These are phyloP conservation scores for Hymenopus coronatus DNA, from an alignment of 2,888 invertebrate genomes.

Conservation along the genomic window DNA sequence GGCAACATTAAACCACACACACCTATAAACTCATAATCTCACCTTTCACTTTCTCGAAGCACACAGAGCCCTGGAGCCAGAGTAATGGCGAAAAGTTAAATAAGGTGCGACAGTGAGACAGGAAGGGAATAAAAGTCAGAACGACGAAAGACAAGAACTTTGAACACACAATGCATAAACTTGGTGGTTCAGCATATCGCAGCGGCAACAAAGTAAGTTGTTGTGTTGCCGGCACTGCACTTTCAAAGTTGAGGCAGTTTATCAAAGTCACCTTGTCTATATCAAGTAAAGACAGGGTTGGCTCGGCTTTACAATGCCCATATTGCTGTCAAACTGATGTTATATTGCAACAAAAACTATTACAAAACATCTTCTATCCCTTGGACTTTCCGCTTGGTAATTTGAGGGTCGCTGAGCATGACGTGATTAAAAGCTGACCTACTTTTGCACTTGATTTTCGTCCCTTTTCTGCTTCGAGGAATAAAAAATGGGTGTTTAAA, in stretches of 20 bases:
- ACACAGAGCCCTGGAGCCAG: not conserved
- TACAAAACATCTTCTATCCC: not conserved
- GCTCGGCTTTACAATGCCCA: not conserved
- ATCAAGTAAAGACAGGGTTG: not conserved
- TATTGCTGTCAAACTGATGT: not conserved
- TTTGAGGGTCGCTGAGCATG: not conserved
- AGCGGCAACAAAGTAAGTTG: not conserved
- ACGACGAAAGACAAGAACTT: not conserved
- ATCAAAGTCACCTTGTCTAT: not conserved
- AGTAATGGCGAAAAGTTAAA: not conserved
- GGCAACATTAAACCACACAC: not conserved
- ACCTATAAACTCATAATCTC: not conserved
- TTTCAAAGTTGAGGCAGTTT: not conserved
- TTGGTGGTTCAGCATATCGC: not conserved
- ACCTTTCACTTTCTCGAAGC: not conserved
- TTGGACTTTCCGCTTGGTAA: not conserved
- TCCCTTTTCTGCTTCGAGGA: too few species aligned
- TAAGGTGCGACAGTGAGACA: not conserved
- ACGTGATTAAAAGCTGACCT: too few species aligned
- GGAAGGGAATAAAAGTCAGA: not conserved
- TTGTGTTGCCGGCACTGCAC: not conserved
- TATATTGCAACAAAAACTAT: not conserved
- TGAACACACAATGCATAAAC: not conserved
- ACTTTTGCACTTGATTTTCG: too few species aligned
- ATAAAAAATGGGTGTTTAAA: too few species aligned